These are phyloP conservation scores for Montipora capitata DNA, from an alignment of 92 coral and sea anemone species.

Conservation along the genomic window DNA sequence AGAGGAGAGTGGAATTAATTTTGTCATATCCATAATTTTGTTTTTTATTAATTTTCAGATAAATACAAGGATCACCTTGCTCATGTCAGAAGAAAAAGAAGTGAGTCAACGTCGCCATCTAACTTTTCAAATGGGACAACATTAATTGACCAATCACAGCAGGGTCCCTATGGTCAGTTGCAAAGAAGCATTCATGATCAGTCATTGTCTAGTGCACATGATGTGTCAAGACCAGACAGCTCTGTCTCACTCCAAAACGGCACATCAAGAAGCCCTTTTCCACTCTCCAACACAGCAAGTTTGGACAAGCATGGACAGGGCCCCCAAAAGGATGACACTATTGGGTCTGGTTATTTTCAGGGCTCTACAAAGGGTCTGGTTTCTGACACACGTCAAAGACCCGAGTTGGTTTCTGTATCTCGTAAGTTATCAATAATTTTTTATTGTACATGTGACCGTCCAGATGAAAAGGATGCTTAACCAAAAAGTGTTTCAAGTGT, in stretches of 20 bases:
- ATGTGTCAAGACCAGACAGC: conserved; percentile 33
- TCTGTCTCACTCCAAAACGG: conserved; percentile 42
- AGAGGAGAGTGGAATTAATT: no score
- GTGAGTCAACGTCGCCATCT: background rate
- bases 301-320: conserved; percentile 23
- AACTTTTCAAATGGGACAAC: conserved; percentile 4
- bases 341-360: conserved; percentile 64
- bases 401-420: conserved; percentile 41
- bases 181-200: background rate
- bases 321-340: conserved; percentile 13
- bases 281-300: conserved; percentile 6
- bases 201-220: background rate
- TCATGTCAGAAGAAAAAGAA: conserved; percentile 63
- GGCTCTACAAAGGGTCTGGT: conserved; percentile 67
- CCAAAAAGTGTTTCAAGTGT: no score
- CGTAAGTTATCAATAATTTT: background rate
- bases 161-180: conserved; percentile 26
- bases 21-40: background rate
- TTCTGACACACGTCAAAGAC: conserved; percentile 41
- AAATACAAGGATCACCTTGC: conserved; percentile 87
- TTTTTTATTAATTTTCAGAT: conserved; percentile 46
- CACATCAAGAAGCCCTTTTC: conserved; percentile 1
- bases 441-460: background rate
- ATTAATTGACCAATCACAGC: conserved; percentile 15
- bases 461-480: no score